phyloP scores from a whole-genome alignment of 2,888 invertebrate genomes.

The Heliconius charithonia region DNA sequence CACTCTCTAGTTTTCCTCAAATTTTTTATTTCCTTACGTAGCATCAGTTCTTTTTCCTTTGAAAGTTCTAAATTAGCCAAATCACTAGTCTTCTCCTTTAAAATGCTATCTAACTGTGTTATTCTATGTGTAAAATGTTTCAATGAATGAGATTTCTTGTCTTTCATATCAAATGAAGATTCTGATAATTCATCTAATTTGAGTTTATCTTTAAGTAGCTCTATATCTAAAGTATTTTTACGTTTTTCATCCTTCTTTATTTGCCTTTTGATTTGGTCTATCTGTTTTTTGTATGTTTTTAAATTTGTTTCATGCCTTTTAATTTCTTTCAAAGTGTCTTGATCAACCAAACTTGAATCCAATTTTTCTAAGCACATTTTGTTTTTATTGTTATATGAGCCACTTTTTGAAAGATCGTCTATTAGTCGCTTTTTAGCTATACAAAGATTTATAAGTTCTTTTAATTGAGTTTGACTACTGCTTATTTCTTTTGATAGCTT shows the following conservation, averaged over 20 bases:
- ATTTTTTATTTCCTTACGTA: constrained; percentile 91
- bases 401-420: constrained; percentile 84
- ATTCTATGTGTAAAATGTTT: constrained; percentile 87
- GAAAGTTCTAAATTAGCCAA: constrained; percentile 84
- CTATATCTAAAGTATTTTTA: constrained; percentile 87
- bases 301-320: constrained; percentile 89
- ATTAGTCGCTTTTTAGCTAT: constrained; percentile 88
- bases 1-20: constrained; percentile 90
- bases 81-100: constrained; percentile 88
- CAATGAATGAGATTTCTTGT: constrained; percentile 83
- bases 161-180: constrained; percentile 81
- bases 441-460: constrained; percentile 87
- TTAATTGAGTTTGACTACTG: constrained; percentile 87
- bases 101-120: constrained; percentile 86
- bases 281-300: constrained; percentile 88
- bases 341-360: constrained; percentile 81
- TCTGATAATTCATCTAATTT: constrained; percentile 80
- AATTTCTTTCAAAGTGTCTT: constrained; percentile 85
- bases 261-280: constrained; percentile 89
- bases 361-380: constrained; percentile 84
- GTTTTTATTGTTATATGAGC: constrained; percentile 65
- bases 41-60: constrained; percentile 85
- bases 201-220: constrained; percentile 83
- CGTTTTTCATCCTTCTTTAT: constrained; percentile 89
- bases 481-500: constrained; percentile 85